phyloP scores from a whole-genome alignment of 2,888 invertebrate species.

The Pseudococcus viburni region DNA sequence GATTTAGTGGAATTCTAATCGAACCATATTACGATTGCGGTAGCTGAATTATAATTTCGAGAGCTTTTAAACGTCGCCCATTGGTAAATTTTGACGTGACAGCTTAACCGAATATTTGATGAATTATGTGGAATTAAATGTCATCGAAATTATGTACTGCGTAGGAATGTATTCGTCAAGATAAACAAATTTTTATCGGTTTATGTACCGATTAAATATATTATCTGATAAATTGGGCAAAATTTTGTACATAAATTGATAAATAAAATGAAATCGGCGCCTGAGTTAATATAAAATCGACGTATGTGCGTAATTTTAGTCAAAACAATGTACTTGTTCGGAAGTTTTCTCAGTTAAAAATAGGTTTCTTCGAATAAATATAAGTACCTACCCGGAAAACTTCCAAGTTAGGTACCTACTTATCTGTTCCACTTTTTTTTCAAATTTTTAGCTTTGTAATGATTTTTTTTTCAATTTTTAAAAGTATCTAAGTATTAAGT shows the following conservation, averaged over 20 bases:
- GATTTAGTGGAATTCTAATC: not conserved
- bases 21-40: not conserved
- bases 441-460: too few relatives aligned
- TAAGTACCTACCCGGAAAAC: too few relatives aligned
- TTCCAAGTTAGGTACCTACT: too few relatives aligned
- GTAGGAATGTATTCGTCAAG: not conserved
- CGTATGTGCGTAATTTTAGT: not conserved
- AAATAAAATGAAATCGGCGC: not conserved
- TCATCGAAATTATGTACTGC: not conserved
- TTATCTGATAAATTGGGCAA: not conserved
- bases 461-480: too few relatives aligned
- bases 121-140: slow-evolving; percentile 11
- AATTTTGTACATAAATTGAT: not conserved
- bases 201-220: too few relatives aligned
- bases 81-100: not conserved
- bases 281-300: not conserved
- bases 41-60: not conserved
- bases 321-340: too few relatives aligned
- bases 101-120: not conserved
- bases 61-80: not conserved
- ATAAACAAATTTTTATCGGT: not conserved
- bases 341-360: too few relatives aligned
- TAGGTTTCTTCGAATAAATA: too few relatives aligned
- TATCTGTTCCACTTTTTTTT: too few relatives aligned
- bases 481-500: too few relatives aligned